Evolutionary conservation across 1,140 invertebrate species (phyloP).

Genomic region (Macrostomum lignano): DNA sequence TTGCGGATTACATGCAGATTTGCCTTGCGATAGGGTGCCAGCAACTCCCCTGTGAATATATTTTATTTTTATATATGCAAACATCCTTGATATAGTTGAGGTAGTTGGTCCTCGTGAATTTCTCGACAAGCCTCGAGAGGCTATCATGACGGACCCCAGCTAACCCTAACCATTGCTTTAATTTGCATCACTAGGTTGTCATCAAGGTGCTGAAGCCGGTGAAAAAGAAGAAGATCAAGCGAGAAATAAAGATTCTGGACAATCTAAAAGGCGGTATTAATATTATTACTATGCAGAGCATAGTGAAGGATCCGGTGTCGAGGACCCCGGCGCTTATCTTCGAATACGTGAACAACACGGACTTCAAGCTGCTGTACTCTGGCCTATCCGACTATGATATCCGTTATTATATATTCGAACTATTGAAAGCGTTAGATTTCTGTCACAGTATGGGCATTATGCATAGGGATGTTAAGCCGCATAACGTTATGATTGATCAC

Average conservation of each 20-base stretch:
- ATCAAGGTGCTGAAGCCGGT: conserved; percentile 95
- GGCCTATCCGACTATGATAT: conserved; percentile 38
- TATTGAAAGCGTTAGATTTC: conserved; percentile 81
- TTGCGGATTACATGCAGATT: too few species aligned
- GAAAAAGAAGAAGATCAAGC: conserved; percentile 99
- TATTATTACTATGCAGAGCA: conserved; percentile 39
- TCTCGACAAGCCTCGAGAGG: too few species aligned
- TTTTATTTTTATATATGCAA: too few species aligned
- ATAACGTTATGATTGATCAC: conserved; percentile 99
- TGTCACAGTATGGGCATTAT: conserved; percentile 99
- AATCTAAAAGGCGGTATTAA: conserved; percentile 94
- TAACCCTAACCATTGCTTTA: too few species aligned
- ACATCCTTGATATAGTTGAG: too few species aligned
- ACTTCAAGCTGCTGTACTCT: conserved; percentile 1
- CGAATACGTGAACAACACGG: conserved; percentile 4
- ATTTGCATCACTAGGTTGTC: too few species aligned
- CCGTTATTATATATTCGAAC: conserved; percentile 66
- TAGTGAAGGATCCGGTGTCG: conserved; percentile 1
- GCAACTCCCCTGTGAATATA: too few species aligned
- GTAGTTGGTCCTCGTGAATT: too few species aligned
- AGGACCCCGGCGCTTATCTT: conserved; percentile 1
- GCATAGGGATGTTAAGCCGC: conserved; percentile 86
- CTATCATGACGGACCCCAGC: too few species aligned
- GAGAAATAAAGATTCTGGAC: conserved; percentile 99
- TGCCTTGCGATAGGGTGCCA: too few species aligned